These are phyloP conservation scores for Platycnemis pennipes DNA, from an alignment of 2,888 invertebrate genomes.

Conservation along the genomic window DNA sequence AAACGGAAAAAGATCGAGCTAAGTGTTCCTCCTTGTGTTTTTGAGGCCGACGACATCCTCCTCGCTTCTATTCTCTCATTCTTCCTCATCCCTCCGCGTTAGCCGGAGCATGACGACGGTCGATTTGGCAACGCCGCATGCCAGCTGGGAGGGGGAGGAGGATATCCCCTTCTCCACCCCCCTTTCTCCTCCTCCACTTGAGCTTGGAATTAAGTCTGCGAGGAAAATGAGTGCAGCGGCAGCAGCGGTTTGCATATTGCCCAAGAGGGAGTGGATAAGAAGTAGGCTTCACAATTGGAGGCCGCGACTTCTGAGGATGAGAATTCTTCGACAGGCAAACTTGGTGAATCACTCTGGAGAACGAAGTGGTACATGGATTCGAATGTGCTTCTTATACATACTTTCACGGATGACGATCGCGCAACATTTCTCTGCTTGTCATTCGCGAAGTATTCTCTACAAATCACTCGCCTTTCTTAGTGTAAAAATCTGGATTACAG, in stretches of 20 bases:
- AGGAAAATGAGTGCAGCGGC: constrained; percentile 29
- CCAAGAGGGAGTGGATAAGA: constrained; percentile 30
- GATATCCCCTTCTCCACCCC: background rate
- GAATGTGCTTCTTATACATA: background rate
- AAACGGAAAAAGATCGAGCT: constrained; percentile 3
- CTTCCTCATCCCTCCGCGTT: background rate
- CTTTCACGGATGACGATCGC: background rate
- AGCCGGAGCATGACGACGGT: constrained; percentile 49
- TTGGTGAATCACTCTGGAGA: background rate
- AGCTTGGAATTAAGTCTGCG: constrained; percentile 37
- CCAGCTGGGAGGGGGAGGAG: constrained; percentile 39
- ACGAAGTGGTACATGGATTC: background rate
- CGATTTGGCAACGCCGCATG: constrained; percentile 40
- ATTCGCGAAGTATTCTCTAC: background rate
- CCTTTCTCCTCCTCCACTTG: background rate
- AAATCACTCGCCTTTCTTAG: too few species aligned
- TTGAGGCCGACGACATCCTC: constrained; percentile 50
- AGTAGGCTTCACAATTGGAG: background rate
- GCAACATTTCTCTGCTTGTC: background rate
- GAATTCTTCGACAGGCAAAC: background rate
- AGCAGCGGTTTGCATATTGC: constrained; percentile 49
- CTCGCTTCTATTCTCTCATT: background rate
- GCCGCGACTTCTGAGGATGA: background rate
- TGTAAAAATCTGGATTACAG: too few species aligned
- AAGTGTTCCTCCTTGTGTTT: constrained; percentile 35